phyloP scores from a whole-genome alignment of 2,888 invertebrate species.

The Artemia sp. region DNA sequence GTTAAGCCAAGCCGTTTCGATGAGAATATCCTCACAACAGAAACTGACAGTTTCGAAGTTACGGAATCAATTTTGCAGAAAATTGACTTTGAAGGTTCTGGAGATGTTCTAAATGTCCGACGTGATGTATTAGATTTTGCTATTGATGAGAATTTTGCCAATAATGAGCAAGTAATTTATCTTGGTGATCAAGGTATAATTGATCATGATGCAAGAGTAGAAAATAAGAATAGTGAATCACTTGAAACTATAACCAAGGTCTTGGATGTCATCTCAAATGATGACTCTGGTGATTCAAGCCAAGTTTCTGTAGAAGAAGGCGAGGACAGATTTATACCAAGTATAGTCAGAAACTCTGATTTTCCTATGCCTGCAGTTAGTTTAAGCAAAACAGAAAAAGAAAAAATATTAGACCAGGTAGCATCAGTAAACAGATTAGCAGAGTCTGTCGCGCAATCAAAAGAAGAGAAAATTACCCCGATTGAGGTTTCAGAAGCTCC shows the following conservation, averaged over 20 bases:
- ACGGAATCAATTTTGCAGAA: neutral
- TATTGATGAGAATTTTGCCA: neutral
- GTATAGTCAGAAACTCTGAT: neutral
- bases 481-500: constrained; percentile 4
- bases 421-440: neutral
- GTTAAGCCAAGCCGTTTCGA: neutral
- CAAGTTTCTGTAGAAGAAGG: no score
- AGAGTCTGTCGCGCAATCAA: neutral
- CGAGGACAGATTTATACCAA: no score
- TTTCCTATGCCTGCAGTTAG: neutral
- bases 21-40: constrained; percentile 2
- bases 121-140: neutral
- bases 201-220: neutral
- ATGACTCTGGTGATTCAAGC: neutral
- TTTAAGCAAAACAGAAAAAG: no score
- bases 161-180: neutral
- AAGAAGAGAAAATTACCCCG: neutral
- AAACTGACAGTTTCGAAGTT: neutral
- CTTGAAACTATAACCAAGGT: no score
- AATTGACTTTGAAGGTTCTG: neutral
- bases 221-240: neutral
- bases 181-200: neutral
- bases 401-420: neutral
- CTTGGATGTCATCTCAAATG: neutral
- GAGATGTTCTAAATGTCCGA: neutral